Conservation (phyloP, 2,797 vertebrate genomes). For the Leucoraja ocellata region DNA sequence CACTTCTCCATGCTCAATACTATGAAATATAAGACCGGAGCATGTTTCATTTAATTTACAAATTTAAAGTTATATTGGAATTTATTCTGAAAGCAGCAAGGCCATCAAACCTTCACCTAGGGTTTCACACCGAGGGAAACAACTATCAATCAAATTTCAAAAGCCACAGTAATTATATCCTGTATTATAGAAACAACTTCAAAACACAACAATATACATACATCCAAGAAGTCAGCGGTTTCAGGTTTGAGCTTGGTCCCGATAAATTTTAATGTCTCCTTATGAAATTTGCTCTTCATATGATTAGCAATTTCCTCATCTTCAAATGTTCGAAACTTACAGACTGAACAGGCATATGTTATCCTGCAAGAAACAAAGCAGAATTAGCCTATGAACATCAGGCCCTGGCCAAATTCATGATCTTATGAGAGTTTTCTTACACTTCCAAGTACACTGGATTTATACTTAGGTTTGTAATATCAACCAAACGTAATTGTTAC, state of each 20-base stretch:
- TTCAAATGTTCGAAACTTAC: conserved; percentile 88
- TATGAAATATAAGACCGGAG: not conserved
- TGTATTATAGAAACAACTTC: not conserved
- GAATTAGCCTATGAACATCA: not conserved
- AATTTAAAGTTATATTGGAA: not conserved
- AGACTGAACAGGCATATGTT: conserved; percentile 84
- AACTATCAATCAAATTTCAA: not conserved
- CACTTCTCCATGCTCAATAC: not conserved
- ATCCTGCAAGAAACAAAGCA: conserved; percentile 59
- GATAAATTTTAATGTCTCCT: conserved; percentile 84
- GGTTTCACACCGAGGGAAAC: not conserved
- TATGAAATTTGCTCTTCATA: conserved; percentile 85
- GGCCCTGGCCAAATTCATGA: not conserved
- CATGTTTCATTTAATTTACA: not conserved
- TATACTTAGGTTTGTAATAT: not conserved
- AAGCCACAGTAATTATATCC: not conserved
- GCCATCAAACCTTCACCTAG: not conserved
- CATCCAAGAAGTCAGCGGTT: conserved; percentile 85
- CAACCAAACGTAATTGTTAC: no score
- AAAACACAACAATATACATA: conserved; percentile 44
- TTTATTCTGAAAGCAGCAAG: not conserved
- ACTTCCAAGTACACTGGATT: not conserved
- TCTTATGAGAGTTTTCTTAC: not conserved
- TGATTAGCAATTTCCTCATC: conserved; percentile 81
- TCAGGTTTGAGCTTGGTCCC: conserved; percentile 78